Conservation (phyloP, 2,888 invertebrate species). For the Hemaris fuciformis region DNA sequence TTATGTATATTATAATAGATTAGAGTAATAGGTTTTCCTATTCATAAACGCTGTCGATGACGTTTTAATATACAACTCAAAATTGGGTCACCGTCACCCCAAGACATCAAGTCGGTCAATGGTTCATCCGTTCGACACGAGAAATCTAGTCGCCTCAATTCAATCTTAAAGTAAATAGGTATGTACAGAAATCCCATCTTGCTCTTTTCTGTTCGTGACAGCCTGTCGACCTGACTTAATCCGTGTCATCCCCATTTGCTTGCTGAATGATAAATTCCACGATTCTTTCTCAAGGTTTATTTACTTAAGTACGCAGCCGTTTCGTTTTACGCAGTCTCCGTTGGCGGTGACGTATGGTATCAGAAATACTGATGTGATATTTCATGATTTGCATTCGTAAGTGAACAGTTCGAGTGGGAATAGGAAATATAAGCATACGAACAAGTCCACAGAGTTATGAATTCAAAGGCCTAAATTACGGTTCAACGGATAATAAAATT, state of each 20-base stretch:
- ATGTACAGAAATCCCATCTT: neutral
- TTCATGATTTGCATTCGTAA: neutral
- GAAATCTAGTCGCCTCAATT: neutral
- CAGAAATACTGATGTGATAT: neutral
- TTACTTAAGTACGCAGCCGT: constrained; percentile 3
- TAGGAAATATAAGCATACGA: neutral
- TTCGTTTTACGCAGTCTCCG: neutral
- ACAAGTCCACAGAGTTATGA: neutral
- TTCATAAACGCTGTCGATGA: too few species aligned
- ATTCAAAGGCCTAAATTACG: neutral
- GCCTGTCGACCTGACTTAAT: constrained; percentile 11
- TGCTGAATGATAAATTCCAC: constrained; percentile 13
- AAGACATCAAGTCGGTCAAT: neutral
- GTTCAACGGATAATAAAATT: too few species aligned
- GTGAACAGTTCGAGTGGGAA: neutral
- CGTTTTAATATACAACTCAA: too few species aligned
- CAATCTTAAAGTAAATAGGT: constrained; percentile 3
- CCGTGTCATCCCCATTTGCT: constrained; percentile 14
- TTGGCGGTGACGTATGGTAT: neutral
- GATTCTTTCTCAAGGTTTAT: constrained; percentile 9
- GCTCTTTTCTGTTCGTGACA: constrained; percentile 12
- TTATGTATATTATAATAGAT: too few species aligned
- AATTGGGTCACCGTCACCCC: too few species aligned
- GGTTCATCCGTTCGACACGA: too few species aligned
- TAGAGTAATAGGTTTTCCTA: too few species aligned